Evolutionary conservation across 2,797 vertebrate genomes (phyloP).

Genomic region (Hyperoplus immaculatus): DNA sequence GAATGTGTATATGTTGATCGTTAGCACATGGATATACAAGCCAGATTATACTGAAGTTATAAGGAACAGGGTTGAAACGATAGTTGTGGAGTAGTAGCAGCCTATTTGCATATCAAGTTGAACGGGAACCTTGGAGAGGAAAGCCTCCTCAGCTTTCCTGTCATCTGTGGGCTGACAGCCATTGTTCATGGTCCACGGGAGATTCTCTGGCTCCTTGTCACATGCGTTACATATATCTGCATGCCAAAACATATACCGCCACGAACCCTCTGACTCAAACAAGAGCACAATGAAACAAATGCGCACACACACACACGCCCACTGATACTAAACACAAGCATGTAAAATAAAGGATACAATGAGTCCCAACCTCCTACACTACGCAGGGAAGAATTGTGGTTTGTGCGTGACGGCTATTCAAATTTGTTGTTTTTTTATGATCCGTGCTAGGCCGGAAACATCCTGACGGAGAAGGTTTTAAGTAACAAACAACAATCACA

Average conservation of each 20-base stretch:
- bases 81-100: slow-evolving; percentile 21
- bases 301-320: not conserved
- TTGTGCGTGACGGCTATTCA: slow-evolving; percentile 65
- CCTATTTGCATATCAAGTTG: slow-evolving; percentile 59
- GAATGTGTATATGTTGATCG: not conserved
- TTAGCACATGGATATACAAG: slow-evolving; percentile 1
- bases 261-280: slow-evolving; percentile 36
- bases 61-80: slow-evolving; percentile 12
- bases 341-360: slow-evolving; percentile 37
- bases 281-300: slow-evolving; percentile 26
- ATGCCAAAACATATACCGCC: slow-evolving; percentile 19
- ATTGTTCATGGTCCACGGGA: slow-evolving; percentile 56
- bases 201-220: slow-evolving; percentile 24
- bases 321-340: slow-evolving; percentile 41
- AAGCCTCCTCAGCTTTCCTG: slow-evolving; percentile 51
- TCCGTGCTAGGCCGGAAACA: slow-evolving; percentile 66
- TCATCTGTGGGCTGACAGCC: slow-evolving; percentile 56
- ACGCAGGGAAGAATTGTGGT: slow-evolving; percentile 35
- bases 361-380: slow-evolving; percentile 15
- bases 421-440: slow-evolving; percentile 72
- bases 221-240: not conserved
- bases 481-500: slow-evolving; percentile 24
- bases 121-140: slow-evolving; percentile 56
- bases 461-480: slow-evolving; percentile 76
- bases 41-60: slow-evolving; percentile 26